Percentiles rank a stretch among this genome's conserved stretches.
Evolutionary conservation across 2,797 vertebrate genomes (phyloP).

Genomic region (Craterocephalus amniculus): DNA sequence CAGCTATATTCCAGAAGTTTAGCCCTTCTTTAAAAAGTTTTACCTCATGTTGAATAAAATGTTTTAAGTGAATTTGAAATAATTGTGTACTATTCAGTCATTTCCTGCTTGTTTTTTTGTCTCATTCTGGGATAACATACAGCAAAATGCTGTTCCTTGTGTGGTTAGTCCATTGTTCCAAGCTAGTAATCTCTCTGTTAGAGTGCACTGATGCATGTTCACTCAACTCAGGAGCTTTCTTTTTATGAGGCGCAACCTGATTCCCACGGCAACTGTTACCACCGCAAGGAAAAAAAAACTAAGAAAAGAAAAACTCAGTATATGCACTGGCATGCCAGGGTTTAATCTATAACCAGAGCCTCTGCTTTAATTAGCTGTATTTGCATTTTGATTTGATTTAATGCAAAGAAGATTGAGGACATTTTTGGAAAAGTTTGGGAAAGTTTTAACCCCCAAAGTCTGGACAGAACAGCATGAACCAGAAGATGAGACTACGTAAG

Average conservation of each 20-base stretch:
- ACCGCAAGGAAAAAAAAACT: slow-evolving; percentile 43
- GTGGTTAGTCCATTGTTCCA: slow-evolving; percentile 27
- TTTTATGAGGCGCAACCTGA: slow-evolving; percentile 47
- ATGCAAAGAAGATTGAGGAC: background rate
- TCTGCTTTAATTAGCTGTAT: background rate
- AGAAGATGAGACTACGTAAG: slow-evolving; percentile 77
- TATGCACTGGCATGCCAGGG: slow-evolving; percentile 32
- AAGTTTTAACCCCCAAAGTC: slow-evolving; percentile 16
- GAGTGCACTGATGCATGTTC: slow-evolving; percentile 35
- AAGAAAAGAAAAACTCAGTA: no score
- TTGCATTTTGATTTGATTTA: slow-evolving; percentile 16
- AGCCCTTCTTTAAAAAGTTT: slow-evolving; percentile 19
- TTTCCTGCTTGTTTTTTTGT: slow-evolving; percentile 10
- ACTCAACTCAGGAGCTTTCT: slow-evolving; percentile 47
- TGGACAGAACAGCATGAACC: slow-evolving; percentile 15
- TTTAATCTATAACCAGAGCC: slow-evolving; percentile 55
- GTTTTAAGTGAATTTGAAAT: slow-evolving; percentile 38
- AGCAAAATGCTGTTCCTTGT: slow-evolving; percentile 19
- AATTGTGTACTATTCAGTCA: slow-evolving; percentile 23
- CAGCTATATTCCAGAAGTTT: background rate
- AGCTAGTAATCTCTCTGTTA: slow-evolving; percentile 37
- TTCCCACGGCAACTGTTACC: slow-evolving; percentile 78
- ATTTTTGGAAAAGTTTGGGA: slow-evolving; percentile 16
- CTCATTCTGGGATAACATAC: background rate
- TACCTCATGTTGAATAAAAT: slow-evolving; percentile 57